phyloP scores from a whole-genome alignment of 1,140 invertebrate genomes.

The Contarinia nasturtii region DNA sequence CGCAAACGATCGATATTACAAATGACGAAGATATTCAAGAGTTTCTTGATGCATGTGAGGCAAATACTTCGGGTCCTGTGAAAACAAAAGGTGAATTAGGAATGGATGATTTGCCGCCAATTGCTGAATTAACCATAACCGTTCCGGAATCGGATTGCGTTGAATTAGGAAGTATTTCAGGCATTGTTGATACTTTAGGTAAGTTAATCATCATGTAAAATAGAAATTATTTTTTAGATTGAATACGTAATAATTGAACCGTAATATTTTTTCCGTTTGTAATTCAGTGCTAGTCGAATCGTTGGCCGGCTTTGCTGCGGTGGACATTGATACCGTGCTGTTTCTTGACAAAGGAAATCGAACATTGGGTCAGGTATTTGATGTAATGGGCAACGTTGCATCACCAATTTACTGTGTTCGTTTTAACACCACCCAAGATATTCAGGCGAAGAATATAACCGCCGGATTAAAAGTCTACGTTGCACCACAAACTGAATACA shows the following conservation, averaged over 20 bases:
- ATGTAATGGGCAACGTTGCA: slow-evolving; percentile 67
- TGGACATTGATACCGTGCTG: slow-evolving; percentile 68
- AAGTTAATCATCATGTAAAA: slow-evolving; percentile 11
- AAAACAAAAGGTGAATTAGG: slow-evolving; percentile 17
- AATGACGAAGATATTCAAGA: background rate
- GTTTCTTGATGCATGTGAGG: background rate
- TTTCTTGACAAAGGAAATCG: slow-evolving; percentile 55
- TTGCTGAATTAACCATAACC: slow-evolving; percentile 63
- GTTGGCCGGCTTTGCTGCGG: slow-evolving; percentile 42
- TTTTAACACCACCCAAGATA: slow-evolving; percentile 61
- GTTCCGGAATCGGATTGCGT: slow-evolving; percentile 53
- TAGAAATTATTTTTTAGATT: background rate
- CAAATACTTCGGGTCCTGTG: slow-evolving; percentile 7
- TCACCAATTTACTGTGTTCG: slow-evolving; percentile 64
- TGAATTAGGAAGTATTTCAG: slow-evolving; percentile 49
- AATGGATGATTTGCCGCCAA: slow-evolving; percentile 56
- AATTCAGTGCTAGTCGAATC: slow-evolving; percentile 51
- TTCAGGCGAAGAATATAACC: slow-evolving; percentile 38
- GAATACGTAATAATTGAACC: background rate
- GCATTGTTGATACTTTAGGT: slow-evolving; percentile 53
- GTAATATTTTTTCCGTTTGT: background rate
- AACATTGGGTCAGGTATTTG: slow-evolving; percentile 63
- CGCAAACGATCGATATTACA: background rate
- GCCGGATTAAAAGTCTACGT: slow-evolving; percentile 54
- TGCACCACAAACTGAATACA: slow-evolving; percentile 53